Evolutionary conservation across 2,113 vertebrate genomes (phyloP).

Genomic region (Pleuronectes platessa): DNA sequence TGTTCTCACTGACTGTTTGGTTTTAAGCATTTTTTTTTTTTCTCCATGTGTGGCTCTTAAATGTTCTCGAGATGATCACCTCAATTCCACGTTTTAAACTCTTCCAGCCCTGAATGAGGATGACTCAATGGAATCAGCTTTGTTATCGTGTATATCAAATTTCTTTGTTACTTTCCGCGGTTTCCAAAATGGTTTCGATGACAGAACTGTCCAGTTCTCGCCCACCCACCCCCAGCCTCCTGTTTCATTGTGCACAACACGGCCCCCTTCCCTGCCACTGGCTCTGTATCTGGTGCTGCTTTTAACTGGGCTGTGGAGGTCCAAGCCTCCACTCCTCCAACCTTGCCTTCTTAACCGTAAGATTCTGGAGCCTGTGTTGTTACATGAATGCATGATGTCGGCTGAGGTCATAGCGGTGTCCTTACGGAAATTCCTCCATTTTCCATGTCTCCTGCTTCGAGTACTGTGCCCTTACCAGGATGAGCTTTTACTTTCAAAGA

Average conservation of each 20-base stretch:
- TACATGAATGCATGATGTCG: constrained; percentile 69
- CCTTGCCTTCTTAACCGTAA: constrained; percentile 70
- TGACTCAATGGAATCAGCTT: constrained; percentile 36
- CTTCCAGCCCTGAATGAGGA: constrained; percentile 41
- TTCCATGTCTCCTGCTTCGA: constrained; percentile 44
- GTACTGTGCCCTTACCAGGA: constrained; percentile 29
- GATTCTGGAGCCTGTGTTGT: constrained; percentile 62
- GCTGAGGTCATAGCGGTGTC: constrained; percentile 56
- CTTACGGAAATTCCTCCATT: constrained; percentile 57
- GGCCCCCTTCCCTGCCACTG: constrained; percentile 48
- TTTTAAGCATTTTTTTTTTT: constrained; percentile 63
- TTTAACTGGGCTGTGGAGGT: constrained; percentile 74
- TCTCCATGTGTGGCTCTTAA: constrained; percentile 59
- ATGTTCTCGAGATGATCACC: constrained; percentile 64
- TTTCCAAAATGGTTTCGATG: constrained; percentile 59
- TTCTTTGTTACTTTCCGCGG: constrained; percentile 49
- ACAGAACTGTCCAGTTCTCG: constrained; percentile 35
- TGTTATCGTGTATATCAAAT: constrained; percentile 33
- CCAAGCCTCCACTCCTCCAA: constrained; percentile 66
- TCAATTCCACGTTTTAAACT: constrained; percentile 67
- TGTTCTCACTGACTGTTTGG: constrained; percentile 65
- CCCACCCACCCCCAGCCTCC: background rate
- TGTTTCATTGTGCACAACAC: constrained; percentile 40
- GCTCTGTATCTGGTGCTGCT: constrained; percentile 78
- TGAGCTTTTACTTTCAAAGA: constrained; percentile 40